Evolutionary conservation across 2,797 vertebrate species (phyloP).

Genomic region (Chelidonichthys spinosus): DNA sequence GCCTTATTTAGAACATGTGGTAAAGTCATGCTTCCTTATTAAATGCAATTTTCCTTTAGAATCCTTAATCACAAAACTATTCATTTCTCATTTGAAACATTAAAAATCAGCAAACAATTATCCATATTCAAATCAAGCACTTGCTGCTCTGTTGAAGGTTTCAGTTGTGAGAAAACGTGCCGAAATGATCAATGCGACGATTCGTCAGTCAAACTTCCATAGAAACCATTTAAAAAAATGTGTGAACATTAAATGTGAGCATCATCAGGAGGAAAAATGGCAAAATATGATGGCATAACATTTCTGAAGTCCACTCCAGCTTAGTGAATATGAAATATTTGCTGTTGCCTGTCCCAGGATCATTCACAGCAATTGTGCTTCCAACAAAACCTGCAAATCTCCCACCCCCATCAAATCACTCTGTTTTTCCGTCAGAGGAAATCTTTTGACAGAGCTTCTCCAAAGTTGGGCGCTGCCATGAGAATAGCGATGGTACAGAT

Average conservation of each 20-base stretch:
- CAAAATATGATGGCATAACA: not conserved
- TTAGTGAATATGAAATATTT: slow-evolving; percentile 18
- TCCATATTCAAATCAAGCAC: not conserved
- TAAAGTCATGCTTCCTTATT: slow-evolving; percentile 34
- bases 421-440: slow-evolving; percentile 80
- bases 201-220: not conserved
- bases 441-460: slow-evolving; percentile 87
- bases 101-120: slow-evolving; percentile 3
- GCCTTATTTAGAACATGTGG: not conserved
- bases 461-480: slow-evolving; percentile 89
- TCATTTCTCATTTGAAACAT: not conserved
- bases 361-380: slow-evolving; percentile 61
- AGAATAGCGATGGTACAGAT: slow-evolving; percentile 89
- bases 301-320: slow-evolving; percentile 12
- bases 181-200: not conserved
- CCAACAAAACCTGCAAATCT: slow-evolving; percentile 15
- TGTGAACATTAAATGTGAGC: not conserved
- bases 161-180: not conserved
- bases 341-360: slow-evolving; percentile 25
- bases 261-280: not conserved
- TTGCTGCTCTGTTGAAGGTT: slow-evolving; percentile 6
- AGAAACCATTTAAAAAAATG: not conserved
- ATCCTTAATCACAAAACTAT: slow-evolving; percentile 6
- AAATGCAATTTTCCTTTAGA: not conserved
- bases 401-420: not conserved